These are phyloP conservation scores for Cygnus olor DNA, from an alignment of 2,797 vertebrate species.

Conservation along the genomic window DNA sequence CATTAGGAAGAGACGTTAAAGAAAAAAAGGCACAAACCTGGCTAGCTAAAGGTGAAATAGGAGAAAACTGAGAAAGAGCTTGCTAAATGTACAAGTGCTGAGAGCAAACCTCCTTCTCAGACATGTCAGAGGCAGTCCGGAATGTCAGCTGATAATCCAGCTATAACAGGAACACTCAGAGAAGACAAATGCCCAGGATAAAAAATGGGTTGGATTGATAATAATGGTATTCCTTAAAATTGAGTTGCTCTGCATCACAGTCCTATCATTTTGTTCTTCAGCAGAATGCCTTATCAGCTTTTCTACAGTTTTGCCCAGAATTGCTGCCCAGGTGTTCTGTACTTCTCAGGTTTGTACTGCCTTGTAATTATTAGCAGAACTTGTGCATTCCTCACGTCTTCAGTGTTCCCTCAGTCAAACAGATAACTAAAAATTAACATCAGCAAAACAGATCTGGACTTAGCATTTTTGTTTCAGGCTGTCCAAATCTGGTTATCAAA, in stretches of 20 bases:
- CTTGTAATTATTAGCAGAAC: background rate
- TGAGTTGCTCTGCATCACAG: background rate
- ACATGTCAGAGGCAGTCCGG: background rate
- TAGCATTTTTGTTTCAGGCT: background rate
- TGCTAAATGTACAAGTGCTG: background rate
- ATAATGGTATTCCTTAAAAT: background rate
- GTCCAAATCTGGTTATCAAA: background rate
- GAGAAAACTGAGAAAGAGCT: background rate
- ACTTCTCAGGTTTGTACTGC: background rate
- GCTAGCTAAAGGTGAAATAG: background rate
- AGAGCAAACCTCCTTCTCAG: background rate
- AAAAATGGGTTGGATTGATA: background rate
- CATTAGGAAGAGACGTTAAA: background rate
- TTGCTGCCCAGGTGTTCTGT: background rate
- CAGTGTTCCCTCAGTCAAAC: accelerated
- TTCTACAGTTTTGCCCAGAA: background rate
- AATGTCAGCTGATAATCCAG: background rate
- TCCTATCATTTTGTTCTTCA: background rate
- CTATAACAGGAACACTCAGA: background rate
- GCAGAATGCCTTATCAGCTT: background rate
- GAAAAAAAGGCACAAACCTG: background rate
- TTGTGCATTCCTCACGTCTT: background rate
- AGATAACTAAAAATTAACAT: background rate
- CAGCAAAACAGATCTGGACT: background rate
- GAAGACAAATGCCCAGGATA: background rate